Conservation (phyloP, 2,888 invertebrate species). For the Colostygia pectinataria region DNA sequence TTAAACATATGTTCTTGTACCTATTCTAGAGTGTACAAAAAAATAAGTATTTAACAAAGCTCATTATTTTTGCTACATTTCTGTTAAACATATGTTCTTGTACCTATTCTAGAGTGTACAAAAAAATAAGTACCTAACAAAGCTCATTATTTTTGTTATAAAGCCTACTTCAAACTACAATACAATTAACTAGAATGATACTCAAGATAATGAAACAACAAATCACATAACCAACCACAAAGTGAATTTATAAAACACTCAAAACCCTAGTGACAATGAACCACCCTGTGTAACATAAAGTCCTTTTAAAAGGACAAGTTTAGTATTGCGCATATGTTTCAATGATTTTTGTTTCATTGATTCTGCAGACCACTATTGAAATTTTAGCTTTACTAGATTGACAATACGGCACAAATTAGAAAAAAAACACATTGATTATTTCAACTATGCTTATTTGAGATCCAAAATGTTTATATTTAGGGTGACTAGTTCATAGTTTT, state of each 20-base stretch:
- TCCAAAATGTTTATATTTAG: conserved; percentile 36
- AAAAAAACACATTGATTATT: not conserved
- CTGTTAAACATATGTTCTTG: too few relatives aligned
- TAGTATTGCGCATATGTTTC: conserved; percentile 62
- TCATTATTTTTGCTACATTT: too few relatives aligned
- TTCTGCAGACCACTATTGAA: not conserved
- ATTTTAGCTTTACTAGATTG: not conserved
- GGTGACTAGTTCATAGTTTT: conserved; percentile 1
- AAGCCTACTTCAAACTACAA: conserved; percentile 19
- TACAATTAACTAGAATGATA: conserved; percentile 35
- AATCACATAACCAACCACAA: conserved; percentile 45
- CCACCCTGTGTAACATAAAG: conserved; percentile 41
- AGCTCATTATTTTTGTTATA: conserved; percentile 13
- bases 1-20: too few relatives aligned
- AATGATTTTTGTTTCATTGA: conserved; percentile 35
- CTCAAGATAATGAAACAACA: conserved; percentile 44
- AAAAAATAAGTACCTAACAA: too few relatives aligned
- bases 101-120: not conserved
- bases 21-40: too few relatives aligned
- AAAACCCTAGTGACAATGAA: conserved; percentile 51
- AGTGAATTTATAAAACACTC: conserved; percentile 33
- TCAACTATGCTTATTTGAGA: conserved; percentile 27
- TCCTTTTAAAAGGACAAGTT: conserved; percentile 50
- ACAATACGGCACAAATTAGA: conserved; percentile 1
- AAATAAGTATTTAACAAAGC: too few relatives aligned